Conservation (phyloP, 2,888 invertebrate species). For the Scaptomyza caliginosa region DNA sequence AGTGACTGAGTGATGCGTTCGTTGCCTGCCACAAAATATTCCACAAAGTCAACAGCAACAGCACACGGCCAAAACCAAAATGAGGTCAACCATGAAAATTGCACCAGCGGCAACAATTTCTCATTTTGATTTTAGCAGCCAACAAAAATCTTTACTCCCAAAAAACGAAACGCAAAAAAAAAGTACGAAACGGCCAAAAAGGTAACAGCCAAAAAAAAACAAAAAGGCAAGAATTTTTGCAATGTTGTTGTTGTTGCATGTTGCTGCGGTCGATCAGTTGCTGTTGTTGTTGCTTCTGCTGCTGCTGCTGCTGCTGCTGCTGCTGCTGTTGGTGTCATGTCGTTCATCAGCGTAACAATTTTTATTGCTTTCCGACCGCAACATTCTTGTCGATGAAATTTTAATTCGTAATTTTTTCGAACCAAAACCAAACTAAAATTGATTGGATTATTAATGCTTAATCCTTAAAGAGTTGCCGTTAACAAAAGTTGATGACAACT, state of each 20-base stretch:
- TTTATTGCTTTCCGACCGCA: slow-evolving; percentile 73
- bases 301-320: slow-evolving; percentile 32
- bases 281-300: slow-evolving; percentile 36
- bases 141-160: slow-evolving; percentile 27
- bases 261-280: slow-evolving; percentile 55
- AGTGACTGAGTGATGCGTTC: slow-evolving; percentile 54
- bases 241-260: slow-evolving; percentile 39
- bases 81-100: slow-evolving; percentile 78
- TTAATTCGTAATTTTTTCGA: slow-evolving; percentile 62
- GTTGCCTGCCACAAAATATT: slow-evolving; percentile 63
- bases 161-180: slow-evolving; percentile 23
- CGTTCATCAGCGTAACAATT: slow-evolving; percentile 76
- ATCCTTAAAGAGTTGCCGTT: neutral
- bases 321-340: slow-evolving; percentile 70
- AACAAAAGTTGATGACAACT: neutral
- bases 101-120: slow-evolving; percentile 75
- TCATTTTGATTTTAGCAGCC: slow-evolving; percentile 75
- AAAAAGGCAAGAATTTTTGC: slow-evolving; percentile 59
- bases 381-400: slow-evolving; percentile 75
- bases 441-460: slow-evolving; percentile 1
- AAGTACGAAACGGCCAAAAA: slow-evolving; percentile 28
- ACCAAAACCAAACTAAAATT: slow-evolving; percentile 2
- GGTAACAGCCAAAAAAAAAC: slow-evolving; percentile 24
- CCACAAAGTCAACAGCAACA: slow-evolving; percentile 74
- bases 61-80: slow-evolving; percentile 52